Evolutionary conservation across 2,888 invertebrate genomes (phyloP), one percentile per base, ranked within the genome.

Genomic region (Pheosia tremula): DNA sequence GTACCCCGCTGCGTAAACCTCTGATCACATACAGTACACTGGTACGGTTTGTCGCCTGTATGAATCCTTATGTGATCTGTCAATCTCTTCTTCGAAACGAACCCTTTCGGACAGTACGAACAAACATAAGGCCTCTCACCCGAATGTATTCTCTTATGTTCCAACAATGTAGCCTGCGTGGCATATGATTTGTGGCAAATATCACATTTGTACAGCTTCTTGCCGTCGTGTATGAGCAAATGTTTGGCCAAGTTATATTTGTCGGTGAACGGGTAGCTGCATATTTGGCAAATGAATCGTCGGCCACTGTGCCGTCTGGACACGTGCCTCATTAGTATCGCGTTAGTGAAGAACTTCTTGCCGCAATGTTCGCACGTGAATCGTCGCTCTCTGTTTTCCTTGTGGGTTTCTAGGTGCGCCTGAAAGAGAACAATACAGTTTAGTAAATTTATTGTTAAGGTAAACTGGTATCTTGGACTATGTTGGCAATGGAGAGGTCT

Each of bases 121-220:
- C 93, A 93, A 1, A 66, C 58, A 60, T 79, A 93, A 0, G 93
- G 93, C 45, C 88, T 64, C 55, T 93, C 93, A 0, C 93, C 91
- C 0, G 93, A 88, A 68, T 93, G 93, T n/a, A 87, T 83, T n/a
- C 94, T 75, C 58, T 85, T 89, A 66, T 94, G 94, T 61, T 91
- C 89, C 0, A 86, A 75, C 49, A 90, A 71, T 0, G 88, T 85
- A 0, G 85, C 79, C 10, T 80, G 84, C 0, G 87, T 82, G 0
- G 85, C 81, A 61, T 84, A 93, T 3, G 86, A 81, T 68, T 91
- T 93, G 1, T 84, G 72, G 56, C 94, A 94, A 54, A 91, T 82
- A 57, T 90, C 88, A 63, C 94, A 94, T 62, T 89, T 88, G 59
- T 82, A 84, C 4, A 82, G 67, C 59, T 90, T 91, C 59, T 85